A percentile compares a stretch with the other conserved stretches of the same genome.
Evolutionary conservation across 1,140 invertebrate species (phyloP).

Genomic region (Hycleus phaleratus): DNA sequence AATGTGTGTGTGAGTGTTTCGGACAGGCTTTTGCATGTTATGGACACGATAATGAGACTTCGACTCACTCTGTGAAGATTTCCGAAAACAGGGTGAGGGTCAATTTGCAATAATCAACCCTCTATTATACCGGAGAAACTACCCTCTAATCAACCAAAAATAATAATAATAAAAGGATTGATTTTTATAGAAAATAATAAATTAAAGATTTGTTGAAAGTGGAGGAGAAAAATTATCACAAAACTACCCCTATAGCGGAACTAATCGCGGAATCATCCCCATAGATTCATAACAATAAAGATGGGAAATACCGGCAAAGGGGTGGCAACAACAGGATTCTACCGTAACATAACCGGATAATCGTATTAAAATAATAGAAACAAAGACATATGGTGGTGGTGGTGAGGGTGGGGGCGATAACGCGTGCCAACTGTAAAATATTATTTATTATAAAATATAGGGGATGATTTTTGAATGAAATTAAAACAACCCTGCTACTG

Average conservation of each 20-base stretch:
- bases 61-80: neutral
- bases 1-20: conserved; percentile 22
- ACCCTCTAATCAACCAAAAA: no score
- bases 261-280: neutral
- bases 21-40: conserved; percentile 35
- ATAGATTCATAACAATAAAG: neutral
- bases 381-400: conserved; percentile 12
- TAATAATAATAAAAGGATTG: no score
- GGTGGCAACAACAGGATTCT: conserved; percentile 11
- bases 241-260: neutral
- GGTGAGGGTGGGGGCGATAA: neutral
- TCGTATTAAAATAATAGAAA: conserved; percentile 4
- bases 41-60: conserved; percentile 34
- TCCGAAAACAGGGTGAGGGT: neutral
- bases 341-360: conserved; percentile 11
- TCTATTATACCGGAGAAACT: no score
- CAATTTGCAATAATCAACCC: no score
- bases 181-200: no score
- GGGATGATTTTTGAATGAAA: neutral
- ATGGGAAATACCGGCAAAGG: conserved; percentile 2
- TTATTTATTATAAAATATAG: conserved; percentile 9
- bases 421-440: conserved; percentile 3
- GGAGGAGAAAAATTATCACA: neutral
- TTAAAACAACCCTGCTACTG: neutral
- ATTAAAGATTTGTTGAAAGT: no score